These are phyloP conservation scores for Saxicola maurus DNA, from an alignment of 2,797 vertebrate genomes.

Conservation along the genomic window DNA sequence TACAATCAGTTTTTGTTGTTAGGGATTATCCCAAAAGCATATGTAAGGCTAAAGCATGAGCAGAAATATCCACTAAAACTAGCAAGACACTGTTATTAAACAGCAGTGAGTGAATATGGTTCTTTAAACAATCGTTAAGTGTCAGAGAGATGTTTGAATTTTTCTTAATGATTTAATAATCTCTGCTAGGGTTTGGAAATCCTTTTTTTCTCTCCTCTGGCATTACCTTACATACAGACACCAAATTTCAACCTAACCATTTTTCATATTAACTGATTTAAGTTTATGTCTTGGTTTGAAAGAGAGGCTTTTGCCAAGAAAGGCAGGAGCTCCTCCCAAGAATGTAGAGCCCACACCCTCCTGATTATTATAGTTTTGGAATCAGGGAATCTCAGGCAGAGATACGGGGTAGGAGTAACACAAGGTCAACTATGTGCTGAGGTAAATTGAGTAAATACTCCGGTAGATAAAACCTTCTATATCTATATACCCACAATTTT, in stretches of 20 bases:
- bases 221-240: background rate
- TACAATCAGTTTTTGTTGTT: background rate
- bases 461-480: background rate
- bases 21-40: background rate
- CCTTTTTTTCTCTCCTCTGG: background rate
- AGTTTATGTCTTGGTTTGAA: no score
- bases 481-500: background rate
- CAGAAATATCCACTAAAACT: background rate
- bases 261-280: background rate
- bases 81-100: background rate
- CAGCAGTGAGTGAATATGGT: background rate
- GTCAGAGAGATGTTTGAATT: background rate
- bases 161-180: background rate
- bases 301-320: no score
- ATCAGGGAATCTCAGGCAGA: no score
- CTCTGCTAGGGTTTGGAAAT: background rate
- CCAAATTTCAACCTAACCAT: background rate
- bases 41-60: background rate
- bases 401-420: no score
- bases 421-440: constrained; percentile 14
- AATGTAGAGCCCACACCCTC: no score
- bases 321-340: no score
- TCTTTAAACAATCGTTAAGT: background rate
- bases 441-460: background rate
- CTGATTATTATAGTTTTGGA: no score